Conservation (phyloP, 2,113 vertebrate species). For the Oreochromis niloticus region DNA sequence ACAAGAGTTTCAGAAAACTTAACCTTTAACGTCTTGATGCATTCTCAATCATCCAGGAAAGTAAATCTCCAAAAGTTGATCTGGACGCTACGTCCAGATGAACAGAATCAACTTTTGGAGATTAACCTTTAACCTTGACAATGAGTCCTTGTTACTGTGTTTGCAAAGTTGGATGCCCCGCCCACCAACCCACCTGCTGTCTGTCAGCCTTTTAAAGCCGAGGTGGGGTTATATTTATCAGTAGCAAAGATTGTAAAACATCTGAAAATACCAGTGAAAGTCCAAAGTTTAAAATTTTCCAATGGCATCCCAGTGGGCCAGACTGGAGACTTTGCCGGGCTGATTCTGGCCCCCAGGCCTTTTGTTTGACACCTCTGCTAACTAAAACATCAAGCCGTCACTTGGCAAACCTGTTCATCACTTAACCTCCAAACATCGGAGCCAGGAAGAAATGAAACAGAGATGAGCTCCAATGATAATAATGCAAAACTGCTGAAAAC, state of each 20-base stretch:
- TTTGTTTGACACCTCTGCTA: neutral
- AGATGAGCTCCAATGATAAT: neutral
- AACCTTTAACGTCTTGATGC: neutral
- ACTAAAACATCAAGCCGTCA: neutral
- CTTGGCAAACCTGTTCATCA: neutral
- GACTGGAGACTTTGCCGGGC: neutral
- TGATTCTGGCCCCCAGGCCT: neutral
- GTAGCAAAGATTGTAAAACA: neutral
- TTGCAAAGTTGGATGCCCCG: accelerated
- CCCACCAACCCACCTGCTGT: neutral
- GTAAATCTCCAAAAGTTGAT: too few species aligned
- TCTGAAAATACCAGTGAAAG: neutral
- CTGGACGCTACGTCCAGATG: too few species aligned
- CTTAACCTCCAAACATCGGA: neutral
- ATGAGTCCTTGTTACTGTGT: neutral
- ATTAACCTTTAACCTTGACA: neutral
- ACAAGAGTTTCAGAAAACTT: neutral
- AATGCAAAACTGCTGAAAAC: neutral
- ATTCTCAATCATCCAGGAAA: too few species aligned
- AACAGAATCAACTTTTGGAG: too few species aligned
- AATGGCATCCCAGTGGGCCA: accelerated
- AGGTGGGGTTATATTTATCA: neutral
- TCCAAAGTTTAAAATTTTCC: neutral
- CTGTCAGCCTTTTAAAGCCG: neutral
- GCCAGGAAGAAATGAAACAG: neutral